Evolutionary conservation across 2,888 invertebrate genomes (phyloP), one percentile per base, ranked within the genome.

Genomic region (Pteria penguin): DNA sequence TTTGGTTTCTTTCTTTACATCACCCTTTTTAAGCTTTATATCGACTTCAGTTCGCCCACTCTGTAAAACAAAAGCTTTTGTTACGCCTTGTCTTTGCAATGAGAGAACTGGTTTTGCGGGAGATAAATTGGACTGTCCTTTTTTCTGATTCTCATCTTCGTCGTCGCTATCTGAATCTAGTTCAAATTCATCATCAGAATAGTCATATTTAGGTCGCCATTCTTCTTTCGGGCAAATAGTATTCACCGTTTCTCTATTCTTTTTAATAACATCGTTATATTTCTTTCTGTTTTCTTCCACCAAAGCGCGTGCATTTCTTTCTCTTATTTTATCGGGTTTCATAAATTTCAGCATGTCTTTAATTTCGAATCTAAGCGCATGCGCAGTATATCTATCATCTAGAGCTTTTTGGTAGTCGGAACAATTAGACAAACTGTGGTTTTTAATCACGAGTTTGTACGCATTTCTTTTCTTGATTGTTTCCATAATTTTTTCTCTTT

Each of bases 401-500:
- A 87, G 72, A 2, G 86, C 85, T 24, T 80, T 82, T 24, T 81
- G 36, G 52, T 84, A 84, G 57, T 84, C 80, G 4, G 71, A 68
- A 5, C 82, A 75, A 2, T 75, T 58, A 11, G 72, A 58, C 18
- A 87, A 74, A 29, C 79, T 83, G 27, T 87, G 85, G 22, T 78
- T 79, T 65, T 76, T 76, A 14, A 84, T 67, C 32, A 87, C 87
- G 8, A 82, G 18, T 70, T 84, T 84, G 78, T 86, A 86, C 1
- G 86, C 87, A 29, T 82, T 61, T n/a, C 80, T 72, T 69, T 81
- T 82, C 26, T 79, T 79, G 8, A 81, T 24, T 32, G 72, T 78
- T 3, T 81, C 77, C 4, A 81, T 45, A 1, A 85, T 60, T 55
- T 72, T 60, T n/a, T 81, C 58, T 29, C 69, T 72, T 8, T 80